Evolutionary conservation across 2,113 vertebrate species (phyloP).

Genomic region (Heterocephalus glaber): DNA sequence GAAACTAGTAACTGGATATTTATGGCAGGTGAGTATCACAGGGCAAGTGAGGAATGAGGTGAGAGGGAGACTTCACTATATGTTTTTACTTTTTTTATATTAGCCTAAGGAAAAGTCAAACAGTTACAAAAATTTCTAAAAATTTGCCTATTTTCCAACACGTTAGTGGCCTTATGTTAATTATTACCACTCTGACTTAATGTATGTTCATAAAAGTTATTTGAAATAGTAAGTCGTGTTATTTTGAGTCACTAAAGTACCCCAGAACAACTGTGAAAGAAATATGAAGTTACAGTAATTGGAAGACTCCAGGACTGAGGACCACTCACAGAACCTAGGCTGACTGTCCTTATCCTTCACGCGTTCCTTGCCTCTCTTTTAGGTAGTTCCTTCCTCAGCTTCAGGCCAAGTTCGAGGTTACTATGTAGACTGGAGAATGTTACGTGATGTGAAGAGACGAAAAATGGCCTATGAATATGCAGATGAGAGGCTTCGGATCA

Average conservation of each 20-base stretch:
- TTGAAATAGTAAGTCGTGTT: constrained; percentile 24
- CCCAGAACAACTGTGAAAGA: background rate
- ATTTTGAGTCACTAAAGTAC: constrained; percentile 34
- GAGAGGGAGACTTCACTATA: background rate
- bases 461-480: constrained; percentile 93
- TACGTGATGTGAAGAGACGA: constrained; percentile 95
- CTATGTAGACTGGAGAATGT: constrained; percentile 96
- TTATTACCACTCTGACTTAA: constrained; percentile 10
- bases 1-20: background rate
- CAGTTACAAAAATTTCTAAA: background rate
- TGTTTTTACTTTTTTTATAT: background rate
- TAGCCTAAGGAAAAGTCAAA: background rate
- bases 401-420: constrained; percentile 88
- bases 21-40: background rate
- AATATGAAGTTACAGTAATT: background rate
- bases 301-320: background rate
- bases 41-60: background rate
- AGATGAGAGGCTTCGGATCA: constrained; percentile 93
- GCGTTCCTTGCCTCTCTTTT: background rate
- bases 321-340: background rate
- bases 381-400: constrained; percentile 73
- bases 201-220: background rate
- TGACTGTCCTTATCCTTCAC: background rate
- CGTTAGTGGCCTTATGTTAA: background rate
- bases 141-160: background rate